Conservation (phyloP, 2,113 vertebrate species). For the Cryptoleucopteryx plumbea region DNA sequence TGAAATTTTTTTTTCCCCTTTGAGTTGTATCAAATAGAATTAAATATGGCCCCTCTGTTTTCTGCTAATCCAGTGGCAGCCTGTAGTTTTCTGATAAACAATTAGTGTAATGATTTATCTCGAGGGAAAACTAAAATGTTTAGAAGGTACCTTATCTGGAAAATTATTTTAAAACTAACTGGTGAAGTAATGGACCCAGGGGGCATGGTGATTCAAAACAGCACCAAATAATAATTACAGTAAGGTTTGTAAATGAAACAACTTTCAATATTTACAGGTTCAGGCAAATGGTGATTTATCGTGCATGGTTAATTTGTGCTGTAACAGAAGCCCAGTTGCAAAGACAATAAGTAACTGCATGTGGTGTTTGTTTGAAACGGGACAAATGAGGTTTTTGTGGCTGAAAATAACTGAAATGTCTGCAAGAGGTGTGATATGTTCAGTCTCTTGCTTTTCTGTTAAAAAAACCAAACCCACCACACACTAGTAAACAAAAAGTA, state of each 20-base stretch:
- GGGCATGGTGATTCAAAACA: neutral
- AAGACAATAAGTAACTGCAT: neutral
- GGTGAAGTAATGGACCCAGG: neutral
- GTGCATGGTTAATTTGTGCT: neutral
- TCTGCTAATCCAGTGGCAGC: neutral
- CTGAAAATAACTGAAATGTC: neutral
- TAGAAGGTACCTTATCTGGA: neutral
- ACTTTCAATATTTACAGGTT: neutral
- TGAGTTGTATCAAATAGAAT: neutral
- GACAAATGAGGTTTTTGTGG: neutral
- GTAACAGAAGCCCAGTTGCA: neutral
- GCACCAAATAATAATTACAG: neutral
- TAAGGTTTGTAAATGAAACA: neutral
- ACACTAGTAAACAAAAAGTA: neutral
- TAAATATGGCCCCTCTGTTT: neutral
- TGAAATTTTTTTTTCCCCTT: fast-evolving
- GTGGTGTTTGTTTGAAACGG: neutral
- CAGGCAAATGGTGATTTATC: slow-evolving; percentile 12
- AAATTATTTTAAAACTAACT: slow-evolving; percentile 43
- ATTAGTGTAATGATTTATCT: slow-evolving; percentile 36
- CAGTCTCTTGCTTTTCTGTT: neutral
- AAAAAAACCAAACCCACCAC: neutral
- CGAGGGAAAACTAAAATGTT: neutral
- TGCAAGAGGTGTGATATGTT: neutral
- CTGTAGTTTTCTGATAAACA: slow-evolving; percentile 32